Conservation (phyloP, 2,797 vertebrate genomes). For the Oophaga sylvatica region DNA sequence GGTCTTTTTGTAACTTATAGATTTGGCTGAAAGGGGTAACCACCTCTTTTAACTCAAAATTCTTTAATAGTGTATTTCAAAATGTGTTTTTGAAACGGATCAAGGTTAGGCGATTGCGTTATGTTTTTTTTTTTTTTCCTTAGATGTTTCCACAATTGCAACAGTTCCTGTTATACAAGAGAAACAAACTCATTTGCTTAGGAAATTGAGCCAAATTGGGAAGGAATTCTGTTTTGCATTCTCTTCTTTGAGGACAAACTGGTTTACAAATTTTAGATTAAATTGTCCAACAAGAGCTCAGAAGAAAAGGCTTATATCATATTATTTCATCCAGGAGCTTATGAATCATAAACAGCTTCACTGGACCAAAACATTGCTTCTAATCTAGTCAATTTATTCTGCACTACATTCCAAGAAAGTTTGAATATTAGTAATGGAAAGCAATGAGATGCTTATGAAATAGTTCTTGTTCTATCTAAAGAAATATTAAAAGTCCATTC, state of each 20-base stretch:
- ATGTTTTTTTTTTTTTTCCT: no score
- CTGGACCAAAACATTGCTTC: slow-evolving; percentile 47
- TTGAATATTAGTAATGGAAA: slow-evolving; percentile 44
- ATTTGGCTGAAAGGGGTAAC: no score
- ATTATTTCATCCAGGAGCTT: slow-evolving; percentile 51
- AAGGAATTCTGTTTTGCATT: neutral
- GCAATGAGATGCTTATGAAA: slow-evolving; percentile 7
- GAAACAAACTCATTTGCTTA: neutral
- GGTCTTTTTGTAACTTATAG: no score
- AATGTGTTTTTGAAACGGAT: no score
- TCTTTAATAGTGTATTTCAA: no score
- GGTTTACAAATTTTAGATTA: slow-evolving; percentile 10
- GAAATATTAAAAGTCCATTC: slow-evolving; percentile 6
- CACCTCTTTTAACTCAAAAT: no score
- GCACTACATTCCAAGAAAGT: slow-evolving; percentile 28
- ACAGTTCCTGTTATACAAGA: neutral
- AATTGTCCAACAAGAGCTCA: slow-evolving; percentile 27
- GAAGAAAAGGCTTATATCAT: slow-evolving; percentile 34
- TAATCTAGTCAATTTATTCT: slow-evolving; percentile 56
- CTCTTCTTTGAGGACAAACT: neutral
- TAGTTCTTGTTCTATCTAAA: neutral
- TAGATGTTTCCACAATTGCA: no score
- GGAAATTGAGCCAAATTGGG: neutral
- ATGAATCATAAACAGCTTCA: slow-evolving; percentile 58
- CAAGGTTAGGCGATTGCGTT: no score